Conservation (phyloP, 2,797 vertebrate genomes). For the Borostomias antarcticus region DNA sequence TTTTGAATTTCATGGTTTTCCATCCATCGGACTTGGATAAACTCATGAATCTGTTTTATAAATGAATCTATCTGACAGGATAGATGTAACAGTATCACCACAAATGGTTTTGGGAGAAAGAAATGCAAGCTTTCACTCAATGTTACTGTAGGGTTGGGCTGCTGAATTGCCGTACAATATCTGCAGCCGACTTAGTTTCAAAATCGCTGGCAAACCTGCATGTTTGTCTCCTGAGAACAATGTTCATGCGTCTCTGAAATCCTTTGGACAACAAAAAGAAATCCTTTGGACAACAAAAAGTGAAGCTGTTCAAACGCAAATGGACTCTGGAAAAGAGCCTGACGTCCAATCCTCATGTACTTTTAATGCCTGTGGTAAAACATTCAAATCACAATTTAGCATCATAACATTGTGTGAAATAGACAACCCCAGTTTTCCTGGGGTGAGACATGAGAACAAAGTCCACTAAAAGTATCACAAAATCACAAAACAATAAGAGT, state of each 20-base stretch:
- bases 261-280: slow-evolving; percentile 31
- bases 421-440: too few relatives aligned
- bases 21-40: not conserved
- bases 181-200: slow-evolving; percentile 35
- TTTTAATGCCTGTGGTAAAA: not conserved
- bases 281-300: slow-evolving; percentile 30
- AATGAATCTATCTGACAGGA: not conserved
- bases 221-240: slow-evolving; percentile 42
- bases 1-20: not conserved
- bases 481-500: too few relatives aligned
- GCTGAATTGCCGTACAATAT: slow-evolving; percentile 26
- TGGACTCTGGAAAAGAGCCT: slow-evolving; percentile 7
- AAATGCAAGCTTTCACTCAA: not conserved
- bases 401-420: not conserved
- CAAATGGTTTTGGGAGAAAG: not conserved
- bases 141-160: slow-evolving; percentile 25
- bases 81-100: too few relatives aligned
- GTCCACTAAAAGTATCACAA: too few relatives aligned
- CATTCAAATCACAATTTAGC: not conserved
- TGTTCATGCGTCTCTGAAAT: slow-evolving; percentile 39
- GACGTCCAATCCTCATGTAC: not conserved
- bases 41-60: not conserved
- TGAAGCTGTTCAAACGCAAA: slow-evolving; percentile 52
- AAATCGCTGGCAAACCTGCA: slow-evolving; percentile 39
- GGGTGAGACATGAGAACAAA: too few relatives aligned